Evolutionary conservation across 2,797 vertebrate genomes (phyloP).

Genomic region (Cuculus canorus): DNA sequence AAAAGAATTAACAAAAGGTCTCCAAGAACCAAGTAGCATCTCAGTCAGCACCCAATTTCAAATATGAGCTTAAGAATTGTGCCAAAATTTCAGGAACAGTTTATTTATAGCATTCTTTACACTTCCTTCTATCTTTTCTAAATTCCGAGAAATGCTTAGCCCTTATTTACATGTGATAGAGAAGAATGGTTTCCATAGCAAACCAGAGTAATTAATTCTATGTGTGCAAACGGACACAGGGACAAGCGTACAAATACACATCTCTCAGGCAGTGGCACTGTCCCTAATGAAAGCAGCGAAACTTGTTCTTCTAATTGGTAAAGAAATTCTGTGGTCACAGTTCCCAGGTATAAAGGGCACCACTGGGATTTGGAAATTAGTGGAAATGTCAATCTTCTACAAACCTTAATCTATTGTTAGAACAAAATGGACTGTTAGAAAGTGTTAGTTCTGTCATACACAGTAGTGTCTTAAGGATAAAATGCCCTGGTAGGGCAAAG

Average conservation of each 20-base stretch:
- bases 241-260: not conserved
- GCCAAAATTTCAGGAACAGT: conserved; percentile 15
- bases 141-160: not conserved
- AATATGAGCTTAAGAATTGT: not conserved
- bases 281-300: conserved; percentile 40
- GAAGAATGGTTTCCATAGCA: conserved; percentile 65
- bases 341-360: conserved; percentile 10
- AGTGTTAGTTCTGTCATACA: not conserved
- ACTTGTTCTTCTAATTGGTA: conserved; percentile 38
- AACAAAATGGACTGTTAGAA: not conserved
- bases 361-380: not conserved
- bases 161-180: not conserved
- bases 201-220: conserved; percentile 40
- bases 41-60: not conserved
- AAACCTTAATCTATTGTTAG: not conserved
- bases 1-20: not conserved
- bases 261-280: not conserved
- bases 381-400: not conserved
- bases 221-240: not conserved
- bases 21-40: not conserved
- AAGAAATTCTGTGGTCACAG: conserved; percentile 2
- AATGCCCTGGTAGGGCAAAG: not conserved
- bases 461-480: not conserved
- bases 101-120: conserved; percentile 48
- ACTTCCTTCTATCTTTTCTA: not conserved